Evolutionary conservation across 2,113 vertebrate species (phyloP), one percentile per base, ranked within the genome.

Genomic region (Microcebus ravelobensis): DNA sequence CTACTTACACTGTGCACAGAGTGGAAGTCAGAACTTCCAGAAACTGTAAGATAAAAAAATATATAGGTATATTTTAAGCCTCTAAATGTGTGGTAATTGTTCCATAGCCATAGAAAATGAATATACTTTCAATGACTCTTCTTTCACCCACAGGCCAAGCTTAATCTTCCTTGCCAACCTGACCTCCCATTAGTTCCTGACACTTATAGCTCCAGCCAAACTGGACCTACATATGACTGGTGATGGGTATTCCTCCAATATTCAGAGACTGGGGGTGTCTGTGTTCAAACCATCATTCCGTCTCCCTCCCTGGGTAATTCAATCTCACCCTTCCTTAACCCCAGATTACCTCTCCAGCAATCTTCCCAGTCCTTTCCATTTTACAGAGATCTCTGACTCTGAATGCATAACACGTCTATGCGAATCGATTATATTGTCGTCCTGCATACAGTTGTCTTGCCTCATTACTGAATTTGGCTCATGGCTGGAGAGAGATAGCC

Each of bases 91-190:
- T 20, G 67, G 57, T 29, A 15, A 94, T 86, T 68, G 65, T 94
- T 94, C 21, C 23, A 82, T 1, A 77, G 68, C 67, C 76, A 42
- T n/a, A 83, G 89, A 83, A 86, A 90, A 95, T 77, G 68, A 89
- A 71, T 42, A 50, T 7, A 25, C 15, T 36, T 15, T 95, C 67
- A 59, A 21, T 79, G 71, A 14, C 39, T 71, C 11, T 15, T 74
- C 31, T 48, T 50, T 57, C n/a, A 57, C 39, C 3, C 50, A 57
- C 9, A 52, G 36, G 55, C 31, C 6, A 65, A 55, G 34, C 23
- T 57, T 48, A 52, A 42, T 14, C 39, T 92, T 86, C 67, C 21
- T 68, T 20, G 34, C 4, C 31, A 83, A 48, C 39, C 34, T 71
- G 42, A 76, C 34, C 11, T 95, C 27, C 39, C 8, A 2, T 1